A percentile compares a stretch with the other conserved stretches of the same genome.
These are phyloP conservation scores for Electrophaes corylata DNA, from an alignment of 2,888 invertebrate species.

Conservation along the genomic window DNA sequence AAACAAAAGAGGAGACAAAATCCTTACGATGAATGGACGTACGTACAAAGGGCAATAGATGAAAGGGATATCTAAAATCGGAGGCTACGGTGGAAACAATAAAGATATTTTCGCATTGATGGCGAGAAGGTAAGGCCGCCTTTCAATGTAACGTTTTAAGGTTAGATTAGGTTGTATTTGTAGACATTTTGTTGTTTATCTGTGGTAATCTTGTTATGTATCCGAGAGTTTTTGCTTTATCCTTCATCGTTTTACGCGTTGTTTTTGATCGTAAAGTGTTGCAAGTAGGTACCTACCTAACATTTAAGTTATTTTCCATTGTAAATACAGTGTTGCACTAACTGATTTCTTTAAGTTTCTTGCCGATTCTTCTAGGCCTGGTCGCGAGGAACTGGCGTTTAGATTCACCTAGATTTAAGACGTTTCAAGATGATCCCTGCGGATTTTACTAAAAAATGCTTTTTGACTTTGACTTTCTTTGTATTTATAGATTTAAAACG, in stretches of 20 bases:
- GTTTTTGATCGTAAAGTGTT: neutral
- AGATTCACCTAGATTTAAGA: too few relatives aligned
- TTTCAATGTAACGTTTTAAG: slow-evolving; percentile 30
- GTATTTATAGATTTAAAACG: too few relatives aligned
- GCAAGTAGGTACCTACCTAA: neutral
- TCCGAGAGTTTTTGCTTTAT: slow-evolving; percentile 1
- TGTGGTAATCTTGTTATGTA: slow-evolving; percentile 12
- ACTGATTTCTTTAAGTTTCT: too few relatives aligned
- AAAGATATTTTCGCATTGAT: slow-evolving; percentile 50
- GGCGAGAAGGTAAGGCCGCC: slow-evolving; percentile 33
- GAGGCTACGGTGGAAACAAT: slow-evolving; percentile 50
- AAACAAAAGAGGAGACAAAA: slow-evolving; percentile 59
- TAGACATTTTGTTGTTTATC: slow-evolving; percentile 15
- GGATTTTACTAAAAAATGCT: too few relatives aligned
- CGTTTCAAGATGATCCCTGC: too few relatives aligned
- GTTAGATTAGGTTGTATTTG: slow-evolving; percentile 20
- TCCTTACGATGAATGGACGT: slow-evolving; percentile 53
- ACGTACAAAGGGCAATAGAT: slow-evolving; percentile 52
- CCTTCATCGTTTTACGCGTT: neutral
- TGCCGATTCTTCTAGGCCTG: too few relatives aligned
- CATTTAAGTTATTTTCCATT: neutral
- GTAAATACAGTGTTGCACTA: too few relatives aligned
- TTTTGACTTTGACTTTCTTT: too few relatives aligned
- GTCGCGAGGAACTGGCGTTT: too few relatives aligned
- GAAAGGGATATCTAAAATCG: slow-evolving; percentile 58